A percentile compares a stretch with the other conserved stretches of the same genome.
Conservation (phyloP, 2,113 vertebrate species). For the Cyanoderma ruficeps region DNA sequence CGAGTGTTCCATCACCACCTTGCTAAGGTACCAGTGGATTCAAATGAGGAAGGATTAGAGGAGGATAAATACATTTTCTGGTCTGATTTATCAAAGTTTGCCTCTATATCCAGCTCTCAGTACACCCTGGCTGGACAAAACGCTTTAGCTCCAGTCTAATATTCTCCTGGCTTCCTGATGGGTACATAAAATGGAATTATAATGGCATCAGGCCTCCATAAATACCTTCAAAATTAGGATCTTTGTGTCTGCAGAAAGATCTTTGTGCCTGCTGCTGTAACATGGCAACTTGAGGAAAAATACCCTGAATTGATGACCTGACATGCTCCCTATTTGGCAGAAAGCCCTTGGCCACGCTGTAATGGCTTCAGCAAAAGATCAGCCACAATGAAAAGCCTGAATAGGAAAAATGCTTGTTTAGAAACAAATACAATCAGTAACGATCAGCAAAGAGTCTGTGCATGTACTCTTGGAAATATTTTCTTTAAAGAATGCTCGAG, state of each 20-base stretch:
- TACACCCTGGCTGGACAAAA: not conserved
- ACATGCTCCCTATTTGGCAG: not conserved
- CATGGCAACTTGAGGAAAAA: not conserved
- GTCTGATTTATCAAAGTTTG: not conserved
- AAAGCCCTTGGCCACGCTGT: not conserved
- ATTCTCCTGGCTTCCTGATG: not conserved
- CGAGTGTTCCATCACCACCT: not conserved
- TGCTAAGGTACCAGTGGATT: not conserved
- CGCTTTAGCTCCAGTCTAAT: not conserved
- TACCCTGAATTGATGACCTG: not conserved
- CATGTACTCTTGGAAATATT: not conserved
- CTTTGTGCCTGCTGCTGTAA: not conserved
- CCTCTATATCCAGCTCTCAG: not conserved
- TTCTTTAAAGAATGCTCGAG: not conserved
- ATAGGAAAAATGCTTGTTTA: not conserved
- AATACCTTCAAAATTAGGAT: not conserved
- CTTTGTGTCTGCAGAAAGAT: not conserved
- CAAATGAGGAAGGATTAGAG: rapidly evolving
- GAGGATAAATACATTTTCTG: not conserved
- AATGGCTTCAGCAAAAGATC: not conserved
- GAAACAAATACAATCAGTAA: not conserved
- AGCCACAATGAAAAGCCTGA: not conserved
- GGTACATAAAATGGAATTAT: not conserved
- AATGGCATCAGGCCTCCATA: not conserved
- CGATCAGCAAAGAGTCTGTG: not conserved